Evolutionary conservation across 1,140 invertebrate genomes (phyloP).

Genomic region (Pseudobourletiella spinata): DNA sequence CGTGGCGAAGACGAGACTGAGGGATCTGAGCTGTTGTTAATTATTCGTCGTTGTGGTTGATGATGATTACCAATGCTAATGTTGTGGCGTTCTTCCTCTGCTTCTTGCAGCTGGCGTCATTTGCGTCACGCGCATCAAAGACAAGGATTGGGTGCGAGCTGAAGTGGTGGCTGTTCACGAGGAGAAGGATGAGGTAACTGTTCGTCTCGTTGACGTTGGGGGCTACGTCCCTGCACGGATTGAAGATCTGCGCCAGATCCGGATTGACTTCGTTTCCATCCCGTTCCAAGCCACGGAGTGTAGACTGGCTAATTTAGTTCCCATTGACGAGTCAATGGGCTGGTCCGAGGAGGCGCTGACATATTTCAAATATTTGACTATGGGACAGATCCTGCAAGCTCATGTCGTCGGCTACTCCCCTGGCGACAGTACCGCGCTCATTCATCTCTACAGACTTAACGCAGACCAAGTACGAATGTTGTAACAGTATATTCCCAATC

Average conservation of each 20-base stretch:
- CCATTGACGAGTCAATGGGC: conserved; percentile 56
- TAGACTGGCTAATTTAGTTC: conserved; percentile 76
- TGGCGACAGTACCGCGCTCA: conserved; percentile 57
- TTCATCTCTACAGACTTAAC: conserved; percentile 64
- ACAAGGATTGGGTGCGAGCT: conserved; percentile 70
- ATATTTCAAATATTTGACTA: conserved; percentile 64
- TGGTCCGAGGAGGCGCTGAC: conserved; percentile 67
- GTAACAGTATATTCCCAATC: not conserved
- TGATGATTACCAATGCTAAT: too few relatives aligned
- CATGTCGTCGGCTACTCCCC: conserved; percentile 73
- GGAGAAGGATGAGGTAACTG: conserved; percentile 53
- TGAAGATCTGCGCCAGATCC: conserved; percentile 48
- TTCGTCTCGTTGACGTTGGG: conserved; percentile 88
- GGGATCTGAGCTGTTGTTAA: too few relatives aligned
- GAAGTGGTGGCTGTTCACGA: conserved; percentile 56
- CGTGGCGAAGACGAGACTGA: too few relatives aligned
- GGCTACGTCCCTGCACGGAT: conserved; percentile 60
- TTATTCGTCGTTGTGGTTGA: too few relatives aligned
- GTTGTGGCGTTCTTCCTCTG: too few relatives aligned
- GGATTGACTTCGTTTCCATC: conserved; percentile 80
- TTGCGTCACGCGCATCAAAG: conserved; percentile 70
- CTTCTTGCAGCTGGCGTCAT: conserved; percentile 63
- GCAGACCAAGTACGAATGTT: conserved; percentile 56
- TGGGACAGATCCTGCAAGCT: conserved; percentile 70
- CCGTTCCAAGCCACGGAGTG: conserved; percentile 96